phyloP scores from a whole-genome alignment of 2,113 vertebrate genomes.

The Psilopogon haemacephalus region DNA sequence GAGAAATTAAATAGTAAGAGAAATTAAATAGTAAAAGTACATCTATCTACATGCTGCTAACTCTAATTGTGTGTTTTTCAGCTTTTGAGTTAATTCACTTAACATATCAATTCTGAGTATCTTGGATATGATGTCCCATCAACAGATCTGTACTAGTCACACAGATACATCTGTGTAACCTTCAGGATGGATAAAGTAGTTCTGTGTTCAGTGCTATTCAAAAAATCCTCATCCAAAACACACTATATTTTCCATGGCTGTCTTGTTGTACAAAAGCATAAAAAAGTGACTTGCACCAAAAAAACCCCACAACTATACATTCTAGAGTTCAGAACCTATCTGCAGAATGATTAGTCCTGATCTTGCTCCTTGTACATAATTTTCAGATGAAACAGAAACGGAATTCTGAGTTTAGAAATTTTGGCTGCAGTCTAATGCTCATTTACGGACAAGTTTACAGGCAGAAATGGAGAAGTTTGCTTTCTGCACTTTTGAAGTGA shows the following conservation, averaged over 20 bases:
- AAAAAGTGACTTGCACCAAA: neutral
- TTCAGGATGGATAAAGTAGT: neutral
- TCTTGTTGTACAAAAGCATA: neutral
- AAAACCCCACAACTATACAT: neutral
- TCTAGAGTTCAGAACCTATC: neutral
- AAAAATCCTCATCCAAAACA: neutral
- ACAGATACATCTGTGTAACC: neutral
- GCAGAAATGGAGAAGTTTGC: neutral
- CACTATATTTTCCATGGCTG: neutral
- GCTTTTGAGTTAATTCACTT: neutral
- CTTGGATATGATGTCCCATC: neutral
- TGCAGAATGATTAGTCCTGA: neutral
- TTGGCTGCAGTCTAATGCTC: neutral
- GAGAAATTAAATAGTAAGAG: neutral
- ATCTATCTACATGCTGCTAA: neutral
- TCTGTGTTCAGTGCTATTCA: neutral
- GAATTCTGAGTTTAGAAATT: neutral
- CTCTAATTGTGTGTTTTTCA: neutral
- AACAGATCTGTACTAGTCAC: neutral
- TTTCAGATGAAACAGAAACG: neutral
- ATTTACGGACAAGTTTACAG: neutral
- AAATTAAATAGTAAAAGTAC: neutral
- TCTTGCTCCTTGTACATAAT: neutral
- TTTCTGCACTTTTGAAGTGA: neutral
- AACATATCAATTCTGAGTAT: neutral